These are phyloP conservation scores for Pentalonia nigronervosa DNA, from an alignment of 1,140 invertebrate genomes.

Conservation along the genomic window DNA sequence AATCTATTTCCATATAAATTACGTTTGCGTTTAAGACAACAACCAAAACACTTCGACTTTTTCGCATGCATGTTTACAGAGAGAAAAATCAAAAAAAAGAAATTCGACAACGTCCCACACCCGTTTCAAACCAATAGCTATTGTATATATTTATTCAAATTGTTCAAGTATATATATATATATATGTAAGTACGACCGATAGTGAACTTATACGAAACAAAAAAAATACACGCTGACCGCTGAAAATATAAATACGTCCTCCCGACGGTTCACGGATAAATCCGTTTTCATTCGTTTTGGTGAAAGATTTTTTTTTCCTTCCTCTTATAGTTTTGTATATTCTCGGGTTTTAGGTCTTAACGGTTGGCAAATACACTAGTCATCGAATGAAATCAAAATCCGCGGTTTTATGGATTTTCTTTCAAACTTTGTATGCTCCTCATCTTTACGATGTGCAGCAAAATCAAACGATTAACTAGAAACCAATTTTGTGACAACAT, in stretches of 20 bases:
- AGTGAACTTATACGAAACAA: no score
- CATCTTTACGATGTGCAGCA: background rate
- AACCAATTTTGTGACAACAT: background rate
- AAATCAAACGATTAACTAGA: background rate
- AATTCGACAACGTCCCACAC: background rate
- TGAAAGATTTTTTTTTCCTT: background rate
- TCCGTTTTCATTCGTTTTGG: background rate
- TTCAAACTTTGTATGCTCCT: background rate
- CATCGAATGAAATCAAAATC: background rate
- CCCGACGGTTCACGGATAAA: background rate
- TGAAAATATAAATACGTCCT: no score
- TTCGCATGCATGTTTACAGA: background rate
- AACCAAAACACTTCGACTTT: background rate
- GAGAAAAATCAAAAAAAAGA: background rate
- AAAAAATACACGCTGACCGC: no score
- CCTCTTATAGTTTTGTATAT: background rate
- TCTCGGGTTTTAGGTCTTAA: background rate
- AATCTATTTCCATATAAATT: slow-evolving; percentile 12
- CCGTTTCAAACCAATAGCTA: background rate
- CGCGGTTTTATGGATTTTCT: background rate
- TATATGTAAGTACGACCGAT: no score
- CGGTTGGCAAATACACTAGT: background rate
- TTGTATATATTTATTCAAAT: background rate
- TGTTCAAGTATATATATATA: background rate
- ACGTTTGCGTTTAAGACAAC: background rate